A percentile compares a stretch with the other conserved stretches of the same genome.
Evolutionary conservation across 2,797 vertebrate species (phyloP).

Genomic region (Neosilurus hyrtlii): DNA sequence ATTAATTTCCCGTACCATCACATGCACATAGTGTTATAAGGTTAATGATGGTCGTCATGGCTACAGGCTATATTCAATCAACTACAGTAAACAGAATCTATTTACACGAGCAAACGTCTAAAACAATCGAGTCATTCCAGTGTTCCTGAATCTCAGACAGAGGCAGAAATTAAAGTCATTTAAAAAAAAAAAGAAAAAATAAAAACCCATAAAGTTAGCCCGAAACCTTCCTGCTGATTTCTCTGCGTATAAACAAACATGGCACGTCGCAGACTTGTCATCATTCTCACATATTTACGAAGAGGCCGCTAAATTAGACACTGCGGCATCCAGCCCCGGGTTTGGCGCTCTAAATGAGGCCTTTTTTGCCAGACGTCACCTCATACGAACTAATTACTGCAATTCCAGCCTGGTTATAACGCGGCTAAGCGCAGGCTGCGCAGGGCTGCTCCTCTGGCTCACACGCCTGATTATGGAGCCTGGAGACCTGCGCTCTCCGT

Average conservation of each 20-base stretch:
- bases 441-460: neutral
- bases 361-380: conserved; percentile 30
- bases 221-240: neutral
- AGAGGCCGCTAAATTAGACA: conserved; percentile 30
- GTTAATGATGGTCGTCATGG: neutral
- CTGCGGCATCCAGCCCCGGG: conserved; percentile 14
- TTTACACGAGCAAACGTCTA: neutral
- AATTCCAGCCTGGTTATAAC: conserved; percentile 25
- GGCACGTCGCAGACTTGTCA: neutral
- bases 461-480: conserved; percentile 13
- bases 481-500: neutral
- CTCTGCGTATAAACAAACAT: neutral
- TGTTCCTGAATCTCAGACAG: neutral
- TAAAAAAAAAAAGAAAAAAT: neutral
- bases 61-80: neutral
- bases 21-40: neutral
- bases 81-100: too few species aligned
- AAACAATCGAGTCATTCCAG: neutral
- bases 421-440: neutral
- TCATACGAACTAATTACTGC: conserved; percentile 33
- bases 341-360: conserved; percentile 37
- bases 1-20: neutral
- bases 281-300: conserved; percentile 3
- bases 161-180: neutral
- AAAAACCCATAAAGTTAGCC: neutral